Conservation (phyloP, 2,113 vertebrate genomes). For the Xyrauchen texanus region DNA sequence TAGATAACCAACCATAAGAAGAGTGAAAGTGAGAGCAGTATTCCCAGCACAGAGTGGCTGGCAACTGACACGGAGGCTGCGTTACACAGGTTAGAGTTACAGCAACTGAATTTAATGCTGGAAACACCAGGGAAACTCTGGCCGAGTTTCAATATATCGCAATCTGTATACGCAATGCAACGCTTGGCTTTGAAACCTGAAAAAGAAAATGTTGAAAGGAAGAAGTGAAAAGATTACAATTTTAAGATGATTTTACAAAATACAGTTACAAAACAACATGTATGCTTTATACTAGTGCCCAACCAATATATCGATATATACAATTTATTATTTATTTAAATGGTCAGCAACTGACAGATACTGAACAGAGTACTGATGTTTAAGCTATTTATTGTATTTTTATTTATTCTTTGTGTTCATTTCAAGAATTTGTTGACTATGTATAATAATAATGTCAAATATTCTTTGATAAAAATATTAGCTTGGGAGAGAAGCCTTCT, state of each 20-base stretch:
- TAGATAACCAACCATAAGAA: slow-evolving; percentile 69
- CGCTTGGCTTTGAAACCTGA: neutral
- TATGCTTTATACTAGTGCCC: neutral
- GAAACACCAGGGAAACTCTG: neutral
- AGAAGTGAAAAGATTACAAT: neutral
- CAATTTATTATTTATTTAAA: no score
- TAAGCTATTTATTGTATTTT: no score
- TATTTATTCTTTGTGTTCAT: no score
- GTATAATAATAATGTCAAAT: no score
- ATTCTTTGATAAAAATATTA: no score
- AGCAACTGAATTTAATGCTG: neutral
- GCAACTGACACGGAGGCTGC: neutral
- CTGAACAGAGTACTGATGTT: no score
- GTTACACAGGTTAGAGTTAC: neutral
- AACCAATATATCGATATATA: no score
- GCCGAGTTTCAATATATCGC: neutral
- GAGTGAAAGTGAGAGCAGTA: slow-evolving; percentile 60
- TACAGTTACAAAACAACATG: neutral
- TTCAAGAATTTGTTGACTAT: no score
- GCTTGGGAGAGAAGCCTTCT: no score
- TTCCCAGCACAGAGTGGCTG: slow-evolving; percentile 64
- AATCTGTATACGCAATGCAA: neutral
- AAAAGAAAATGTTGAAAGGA: neutral
- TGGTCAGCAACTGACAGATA: no score
- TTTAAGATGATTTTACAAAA: no score